A percentile compares a stretch with the other conserved stretches of the same genome.
These are phyloP conservation scores for Argyrosomus japonicus DNA, from an alignment of 2,113 vertebrate genomes.

Conservation along the genomic window DNA sequence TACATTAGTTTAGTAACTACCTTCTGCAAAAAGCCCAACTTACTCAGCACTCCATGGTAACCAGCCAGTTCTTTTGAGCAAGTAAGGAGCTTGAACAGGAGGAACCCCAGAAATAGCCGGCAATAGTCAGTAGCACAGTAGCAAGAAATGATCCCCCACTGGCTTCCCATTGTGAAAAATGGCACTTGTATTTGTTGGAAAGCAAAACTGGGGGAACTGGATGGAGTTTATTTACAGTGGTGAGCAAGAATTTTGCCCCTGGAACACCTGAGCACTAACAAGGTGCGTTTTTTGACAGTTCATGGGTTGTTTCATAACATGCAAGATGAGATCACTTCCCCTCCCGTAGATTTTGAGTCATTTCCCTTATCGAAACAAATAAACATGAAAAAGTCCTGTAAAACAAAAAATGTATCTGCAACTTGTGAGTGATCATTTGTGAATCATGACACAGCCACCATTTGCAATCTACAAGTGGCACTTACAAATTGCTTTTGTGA, in stretches of 20 bases:
- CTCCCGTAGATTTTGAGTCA: background rate
- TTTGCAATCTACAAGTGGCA: background rate
- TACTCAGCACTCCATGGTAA: background rate
- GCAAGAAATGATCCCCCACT: background rate
- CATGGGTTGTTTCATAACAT: background rate
- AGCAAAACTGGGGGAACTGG: no score
- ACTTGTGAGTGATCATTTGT: background rate
- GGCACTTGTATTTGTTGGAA: background rate
- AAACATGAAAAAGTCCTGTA: no score
- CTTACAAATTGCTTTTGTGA: background rate
- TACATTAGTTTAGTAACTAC: background rate
- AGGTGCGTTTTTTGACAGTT: background rate
- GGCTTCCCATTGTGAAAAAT: background rate
- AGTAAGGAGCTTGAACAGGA: background rate
- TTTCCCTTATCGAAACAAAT: constrained; percentile 3
- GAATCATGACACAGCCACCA: background rate
- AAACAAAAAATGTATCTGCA: no score
- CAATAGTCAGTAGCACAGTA: background rate
- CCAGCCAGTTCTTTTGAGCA: background rate
- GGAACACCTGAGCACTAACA: background rate
- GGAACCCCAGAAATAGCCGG: no score
- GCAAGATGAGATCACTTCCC: background rate
- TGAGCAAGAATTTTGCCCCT: background rate
- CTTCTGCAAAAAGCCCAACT: background rate
- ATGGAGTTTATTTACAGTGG: no score